Base-by-base conservation (phyloP, 2,888 invertebrate genomes). In the Cyaniris semiargus region DNA sequence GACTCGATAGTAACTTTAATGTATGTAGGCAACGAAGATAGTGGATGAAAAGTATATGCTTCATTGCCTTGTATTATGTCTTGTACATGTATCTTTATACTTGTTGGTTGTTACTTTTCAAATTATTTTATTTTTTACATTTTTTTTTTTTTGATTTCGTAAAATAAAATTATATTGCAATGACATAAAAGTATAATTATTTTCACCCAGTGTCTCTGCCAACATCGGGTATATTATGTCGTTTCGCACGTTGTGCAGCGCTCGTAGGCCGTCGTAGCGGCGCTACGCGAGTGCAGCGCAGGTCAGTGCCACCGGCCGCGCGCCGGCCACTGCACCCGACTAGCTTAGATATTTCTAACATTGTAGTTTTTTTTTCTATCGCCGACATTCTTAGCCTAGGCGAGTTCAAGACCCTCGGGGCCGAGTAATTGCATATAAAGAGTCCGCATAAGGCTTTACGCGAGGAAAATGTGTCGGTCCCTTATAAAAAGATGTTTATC, bases 271-370 rank as follows among this genome's bases (percentile, higher is more conserved):
- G 77, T 81, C 87, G 89, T 89, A 89, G 89, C 86, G 78, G 79
- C 78, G 88, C 92, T 91, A 91, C 91, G 81, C 84, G 81, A 79
- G 78, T 82, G 82, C 78, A 80, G 81, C 82, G 83, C 90, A 83
- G 93, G 94, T 94, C 94, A 93, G 86, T 92, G 93, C 89, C 93
- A 90, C 92, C 87, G 83, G 82, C 78, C 89, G 90, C 92, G 87
- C 83, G 83, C 77, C 89, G 92, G 93, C 87, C 93, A 93, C 86
- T 93, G 93, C 92, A 91, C 93, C 86, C 92, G 83, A 86, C 90
- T 89, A 86, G 89, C 91, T 92, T 93, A 93, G 92, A 93, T 91
- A 90, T 89, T 89, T 92, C 93, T 93, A 92, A 92, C 90, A 87
- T 87, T 89, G 89, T 89, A 88, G 84, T 92, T 91, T 92, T 88